Percentiles rank a stretch among this genome's conserved stretches.
These are phyloP conservation scores for Chloebia gouldiae DNA, from an alignment of 2,113 vertebrate genomes.

Conservation along the genomic window DNA sequence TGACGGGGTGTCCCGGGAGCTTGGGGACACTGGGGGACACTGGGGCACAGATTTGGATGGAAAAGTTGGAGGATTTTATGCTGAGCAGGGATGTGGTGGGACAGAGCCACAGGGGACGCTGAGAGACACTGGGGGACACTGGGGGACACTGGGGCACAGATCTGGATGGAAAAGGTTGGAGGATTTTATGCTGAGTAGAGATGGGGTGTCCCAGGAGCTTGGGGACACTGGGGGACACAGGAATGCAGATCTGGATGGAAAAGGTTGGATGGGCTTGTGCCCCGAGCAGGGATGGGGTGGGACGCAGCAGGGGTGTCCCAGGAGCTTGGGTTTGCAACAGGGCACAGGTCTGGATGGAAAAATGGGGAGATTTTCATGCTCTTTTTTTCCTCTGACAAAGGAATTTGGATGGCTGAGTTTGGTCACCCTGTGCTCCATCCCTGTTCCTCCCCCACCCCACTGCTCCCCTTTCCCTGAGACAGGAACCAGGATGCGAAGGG, in stretches of 20 bases:
- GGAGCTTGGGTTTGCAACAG: no score
- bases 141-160: no score
- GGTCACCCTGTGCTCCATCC: background rate
- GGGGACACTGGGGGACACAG: background rate
- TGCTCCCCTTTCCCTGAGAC: background rate
- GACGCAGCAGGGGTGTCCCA: no score
- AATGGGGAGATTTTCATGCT: background rate
- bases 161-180: background rate
- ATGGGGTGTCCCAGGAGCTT: rapidly evolving
- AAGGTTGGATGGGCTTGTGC: background rate
- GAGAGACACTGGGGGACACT: no score
- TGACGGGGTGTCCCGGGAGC: background rate
- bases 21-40: background rate
- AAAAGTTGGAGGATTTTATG: background rate
- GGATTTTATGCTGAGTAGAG: rapidly evolving
- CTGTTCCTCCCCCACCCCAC: background rate
- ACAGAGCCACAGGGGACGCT: no score
- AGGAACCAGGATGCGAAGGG: background rate
- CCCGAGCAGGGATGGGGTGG: no score
- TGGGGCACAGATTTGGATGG: no score
- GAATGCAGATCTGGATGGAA: no score
- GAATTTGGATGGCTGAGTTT: background rate
- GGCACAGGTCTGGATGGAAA: background rate
- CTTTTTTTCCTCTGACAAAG: background rate
- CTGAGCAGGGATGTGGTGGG: no score